Base-by-base conservation (phyloP, 1,140 invertebrate genomes). In the Vollenhovia emeryi region DNA sequence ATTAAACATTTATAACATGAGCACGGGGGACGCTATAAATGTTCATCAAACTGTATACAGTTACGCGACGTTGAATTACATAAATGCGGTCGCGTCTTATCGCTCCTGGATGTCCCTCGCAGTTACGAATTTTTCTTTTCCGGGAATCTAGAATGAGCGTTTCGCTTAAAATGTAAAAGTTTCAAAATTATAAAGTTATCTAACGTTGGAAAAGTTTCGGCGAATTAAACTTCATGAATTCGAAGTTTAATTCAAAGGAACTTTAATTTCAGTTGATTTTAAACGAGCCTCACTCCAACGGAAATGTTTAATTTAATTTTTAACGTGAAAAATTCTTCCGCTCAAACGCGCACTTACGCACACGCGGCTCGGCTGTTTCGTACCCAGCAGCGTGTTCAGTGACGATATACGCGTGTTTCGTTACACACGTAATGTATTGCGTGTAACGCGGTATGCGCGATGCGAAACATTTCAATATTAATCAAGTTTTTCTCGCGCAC, bases 151-250 rank as follows among this genome's bases (percentile, higher is more conserved):
- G 21, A 57, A 43, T 59, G 33, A 71, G 45, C 62, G 62, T 75
- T 59, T 57, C 52, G 33, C 43, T 40, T 75, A 40, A 75, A 75
- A 74, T 74, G 21, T 74, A 45, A 40, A 75, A 75, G 21, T 75
- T 57, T 40, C 4, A n/a, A 75, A 57, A 57, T 75, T 21, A 45
- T n/a, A 27, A 45, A 57, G 52, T 59, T 36, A 40, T 15, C 21
- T 40, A 40, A 59, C 71, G 36, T 40, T 57, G 71, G 33, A 59
- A 75, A 40, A 18, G 33, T 30, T 33, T n/a, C 24, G n/a, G 15
- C 57, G 30, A 57, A 74, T 43, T 43, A 59, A 75, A 57, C 52
- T 59, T 43, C 21, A 18, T 27, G 21, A 57, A 27, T 55, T 74
- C 3, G n/a, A 40, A 75, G 71, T 27, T 24, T 66, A 24, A 66